A percentile compares a stretch with the other conserved stretches of the same genome.
phyloP scores from a whole-genome alignment of 2,888 invertebrate species.

The Heterodera filipjevi region DNA sequence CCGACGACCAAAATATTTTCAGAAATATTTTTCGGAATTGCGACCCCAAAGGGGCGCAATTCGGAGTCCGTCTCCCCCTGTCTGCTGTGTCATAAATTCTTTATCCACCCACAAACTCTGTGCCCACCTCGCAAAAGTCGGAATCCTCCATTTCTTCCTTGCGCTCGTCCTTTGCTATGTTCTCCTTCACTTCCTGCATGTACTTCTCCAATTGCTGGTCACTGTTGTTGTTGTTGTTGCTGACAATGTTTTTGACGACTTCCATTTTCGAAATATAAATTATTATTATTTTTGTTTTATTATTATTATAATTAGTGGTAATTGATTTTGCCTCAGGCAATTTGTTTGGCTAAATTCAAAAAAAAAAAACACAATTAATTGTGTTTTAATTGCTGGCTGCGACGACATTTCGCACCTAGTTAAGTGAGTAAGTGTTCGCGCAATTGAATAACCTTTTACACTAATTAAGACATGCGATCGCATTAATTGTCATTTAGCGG shows the following conservation, averaged over 20 bases:
- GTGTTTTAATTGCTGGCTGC: too few species aligned
- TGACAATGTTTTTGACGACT: neutral
- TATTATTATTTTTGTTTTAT: too few species aligned
- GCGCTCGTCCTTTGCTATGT: neutral
- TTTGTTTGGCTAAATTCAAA: neutral
- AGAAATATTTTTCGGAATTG: too few species aligned
- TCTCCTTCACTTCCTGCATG: constrained; percentile 4
- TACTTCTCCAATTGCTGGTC: neutral
- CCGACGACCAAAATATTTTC: too few species aligned
- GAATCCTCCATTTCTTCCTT: neutral
- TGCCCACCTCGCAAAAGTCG: neutral
- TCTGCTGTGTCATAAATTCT: too few species aligned
- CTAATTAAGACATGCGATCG: too few species aligned
- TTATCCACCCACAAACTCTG: neutral
- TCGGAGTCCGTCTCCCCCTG: too few species aligned
- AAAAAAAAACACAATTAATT: neutral
- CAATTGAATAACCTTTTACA: too few species aligned
- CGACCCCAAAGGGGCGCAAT: too few species aligned
- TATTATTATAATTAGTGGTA: neutral
- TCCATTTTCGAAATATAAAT: neutral
- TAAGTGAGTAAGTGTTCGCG: too few species aligned
- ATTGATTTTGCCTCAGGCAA: constrained; percentile 3
- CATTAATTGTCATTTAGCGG: neutral
- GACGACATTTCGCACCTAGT: neutral
- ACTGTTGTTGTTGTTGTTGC: neutral